Evolutionary conservation across 2,888 invertebrate genomes (phyloP).

Genomic region (Alsophila aescularia): DNA sequence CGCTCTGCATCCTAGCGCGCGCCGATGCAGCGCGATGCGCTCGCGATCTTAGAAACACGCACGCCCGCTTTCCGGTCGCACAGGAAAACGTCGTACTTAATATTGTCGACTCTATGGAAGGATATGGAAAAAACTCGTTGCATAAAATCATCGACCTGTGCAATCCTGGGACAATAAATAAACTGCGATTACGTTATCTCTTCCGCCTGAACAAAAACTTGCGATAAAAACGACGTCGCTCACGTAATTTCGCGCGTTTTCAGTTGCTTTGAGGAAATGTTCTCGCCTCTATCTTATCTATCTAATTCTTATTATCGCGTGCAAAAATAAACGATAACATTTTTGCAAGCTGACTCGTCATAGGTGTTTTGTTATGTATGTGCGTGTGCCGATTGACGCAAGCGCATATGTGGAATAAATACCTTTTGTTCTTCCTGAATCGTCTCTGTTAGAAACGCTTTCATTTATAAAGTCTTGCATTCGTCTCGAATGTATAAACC

Average conservation of each 20-base stretch:
- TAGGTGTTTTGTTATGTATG: slow-evolving; percentile 41
- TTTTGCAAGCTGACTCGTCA: slow-evolving; percentile 57
- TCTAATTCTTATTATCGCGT: slow-evolving; percentile 57
- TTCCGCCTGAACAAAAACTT: slow-evolving; percentile 52
- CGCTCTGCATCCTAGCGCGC: slow-evolving; percentile 44
- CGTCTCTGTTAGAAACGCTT: slow-evolving; percentile 18
- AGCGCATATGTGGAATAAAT: slow-evolving; percentile 31
- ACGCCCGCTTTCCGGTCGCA: slow-evolving; percentile 71
- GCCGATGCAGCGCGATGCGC: slow-evolving; percentile 41
- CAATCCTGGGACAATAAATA: slow-evolving; percentile 37
- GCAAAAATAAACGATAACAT: slow-evolving; percentile 57
- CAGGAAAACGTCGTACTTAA: slow-evolving; percentile 66
- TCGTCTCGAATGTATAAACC: slow-evolving; percentile 13
- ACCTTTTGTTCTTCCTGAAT: slow-evolving; percentile 36
- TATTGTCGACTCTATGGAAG: slow-evolving; percentile 57
- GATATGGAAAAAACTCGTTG: slow-evolving; percentile 48
- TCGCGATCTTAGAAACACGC: slow-evolving; percentile 63
- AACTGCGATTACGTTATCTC: slow-evolving; percentile 51
- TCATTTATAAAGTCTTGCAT: slow-evolving; percentile 12
- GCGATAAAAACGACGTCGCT: slow-evolving; percentile 48
- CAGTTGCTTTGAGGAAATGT: slow-evolving; percentile 75
- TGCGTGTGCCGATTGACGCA: slow-evolving; percentile 47
- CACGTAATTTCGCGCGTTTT: slow-evolving; percentile 46
- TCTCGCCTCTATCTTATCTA: slow-evolving; percentile 62
- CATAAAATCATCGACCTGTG: slow-evolving; percentile 30